Percentiles rank a stretch among this genome's conserved stretches.
phyloP scores from a whole-genome alignment of 2,888 invertebrate species.

The Reticulitermes lucifugus region DNA sequence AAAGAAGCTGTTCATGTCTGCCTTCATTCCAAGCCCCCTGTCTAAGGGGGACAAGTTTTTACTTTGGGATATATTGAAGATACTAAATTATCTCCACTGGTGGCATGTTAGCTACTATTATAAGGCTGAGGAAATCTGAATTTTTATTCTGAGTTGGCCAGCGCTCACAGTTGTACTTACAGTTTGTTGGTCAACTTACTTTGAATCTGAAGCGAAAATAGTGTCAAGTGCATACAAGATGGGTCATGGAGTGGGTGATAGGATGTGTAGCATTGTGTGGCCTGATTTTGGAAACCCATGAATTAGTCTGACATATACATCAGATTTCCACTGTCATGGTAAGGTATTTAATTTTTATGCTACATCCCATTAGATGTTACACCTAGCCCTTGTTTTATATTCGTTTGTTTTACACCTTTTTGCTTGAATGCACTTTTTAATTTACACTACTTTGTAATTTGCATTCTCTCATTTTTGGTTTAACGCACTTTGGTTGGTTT shows the following conservation, averaged over 20 bases:
- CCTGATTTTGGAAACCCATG: neutral
- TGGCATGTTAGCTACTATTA: slow-evolving; percentile 18
- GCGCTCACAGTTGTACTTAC: neutral
- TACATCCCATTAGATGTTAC: too few species aligned
- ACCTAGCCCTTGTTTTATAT: too few species aligned
- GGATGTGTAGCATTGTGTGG: neutral
- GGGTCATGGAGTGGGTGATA: neutral
- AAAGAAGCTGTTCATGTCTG: slow-evolving; percentile 46
- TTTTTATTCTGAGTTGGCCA: slow-evolving; percentile 15
- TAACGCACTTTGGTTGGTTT: too few species aligned
- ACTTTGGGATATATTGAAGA: slow-evolving; percentile 14
- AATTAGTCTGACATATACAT: neutral
- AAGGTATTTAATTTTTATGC: neutral
- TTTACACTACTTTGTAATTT: too few species aligned
- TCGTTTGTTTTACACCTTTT: too few species aligned
- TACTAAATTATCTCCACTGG: slow-evolving; percentile 5
- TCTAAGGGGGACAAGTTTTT: slow-evolving; percentile 27
- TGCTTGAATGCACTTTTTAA: too few species aligned
- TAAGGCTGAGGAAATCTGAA: slow-evolving; percentile 34
- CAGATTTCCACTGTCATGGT: neutral
- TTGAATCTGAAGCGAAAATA: neutral
- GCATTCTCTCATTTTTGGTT: too few species aligned
- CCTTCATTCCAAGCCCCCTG: slow-evolving; percentile 13
- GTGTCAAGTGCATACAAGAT: neutral
- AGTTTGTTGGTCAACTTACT: neutral